phyloP scores from a whole-genome alignment of 2,888 invertebrate species.

The Drosophila cracens region DNA sequence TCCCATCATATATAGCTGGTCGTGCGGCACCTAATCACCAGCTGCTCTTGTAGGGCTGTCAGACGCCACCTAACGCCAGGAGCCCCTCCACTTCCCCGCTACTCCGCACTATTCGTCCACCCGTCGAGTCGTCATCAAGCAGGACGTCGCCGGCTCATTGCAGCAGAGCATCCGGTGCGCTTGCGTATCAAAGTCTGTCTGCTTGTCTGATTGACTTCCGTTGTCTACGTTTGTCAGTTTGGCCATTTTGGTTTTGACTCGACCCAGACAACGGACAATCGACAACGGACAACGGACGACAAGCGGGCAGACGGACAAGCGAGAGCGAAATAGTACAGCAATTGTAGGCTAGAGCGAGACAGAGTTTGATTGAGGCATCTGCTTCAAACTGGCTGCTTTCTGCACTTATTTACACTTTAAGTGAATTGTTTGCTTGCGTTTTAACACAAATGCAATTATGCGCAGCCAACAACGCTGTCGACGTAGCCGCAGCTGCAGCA shows the following conservation, averaged over 20 bases:
- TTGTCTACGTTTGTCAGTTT: constrained; percentile 78
- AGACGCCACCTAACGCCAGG: constrained; percentile 36
- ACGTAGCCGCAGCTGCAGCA: constrained; percentile 28
- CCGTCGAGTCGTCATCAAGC: neutral
- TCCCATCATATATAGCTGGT: constrained; percentile 2
- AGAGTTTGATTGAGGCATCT: constrained; percentile 37
- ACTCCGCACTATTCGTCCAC: neutral
- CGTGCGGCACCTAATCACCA: constrained; percentile 64
- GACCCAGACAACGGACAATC: constrained; percentile 26
- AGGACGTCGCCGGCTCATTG: constrained; percentile 63
- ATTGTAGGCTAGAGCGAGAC: constrained; percentile 10
- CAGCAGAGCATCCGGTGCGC: constrained; percentile 74
- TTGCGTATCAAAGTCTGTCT: constrained; percentile 75
- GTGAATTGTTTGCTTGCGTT: constrained; percentile 81
- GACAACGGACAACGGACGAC: neutral
- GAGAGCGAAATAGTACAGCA: constrained; percentile 3
- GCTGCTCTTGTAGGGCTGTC: constrained; percentile 62
- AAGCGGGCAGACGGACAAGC: neutral
- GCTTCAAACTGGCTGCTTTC: constrained; percentile 42
- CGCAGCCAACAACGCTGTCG: constrained; percentile 50
- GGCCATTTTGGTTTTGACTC: constrained; percentile 76
- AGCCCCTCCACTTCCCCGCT: neutral
- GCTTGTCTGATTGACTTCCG: constrained; percentile 78
- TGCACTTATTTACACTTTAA: constrained; percentile 78
- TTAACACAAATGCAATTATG: constrained; percentile 81